Evolutionary conservation across 2,797 vertebrate species (phyloP).

Genomic region (Emys orbicularis): DNA sequence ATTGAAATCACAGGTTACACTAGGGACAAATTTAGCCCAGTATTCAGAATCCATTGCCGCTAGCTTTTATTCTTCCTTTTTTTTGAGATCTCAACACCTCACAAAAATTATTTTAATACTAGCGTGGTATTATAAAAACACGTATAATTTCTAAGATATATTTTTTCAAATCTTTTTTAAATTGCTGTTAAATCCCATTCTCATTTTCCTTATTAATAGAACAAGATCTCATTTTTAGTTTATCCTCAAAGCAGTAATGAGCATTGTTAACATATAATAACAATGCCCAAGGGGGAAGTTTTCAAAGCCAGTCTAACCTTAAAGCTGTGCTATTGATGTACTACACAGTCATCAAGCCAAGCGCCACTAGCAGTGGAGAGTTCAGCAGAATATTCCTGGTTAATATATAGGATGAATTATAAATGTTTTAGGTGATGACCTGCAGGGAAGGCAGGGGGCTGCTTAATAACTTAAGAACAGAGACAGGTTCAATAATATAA

Average conservation of each 20-base stretch:
- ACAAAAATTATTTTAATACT: constrained; percentile 66
- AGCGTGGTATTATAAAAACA: constrained; percentile 44
- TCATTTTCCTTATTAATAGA: constrained; percentile 68
- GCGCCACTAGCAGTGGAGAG: constrained; percentile 43
- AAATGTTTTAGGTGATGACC: constrained; percentile 47
- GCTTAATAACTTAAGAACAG: constrained; percentile 33
- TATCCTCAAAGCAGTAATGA: constrained; percentile 60
- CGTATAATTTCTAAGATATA: constrained; percentile 47
- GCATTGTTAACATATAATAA: constrained; percentile 64
- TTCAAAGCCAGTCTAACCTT: constrained; percentile 57
- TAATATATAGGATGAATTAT: constrained; percentile 35
- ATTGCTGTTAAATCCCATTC: constrained; percentile 61
- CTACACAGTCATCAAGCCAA: constrained; percentile 31
- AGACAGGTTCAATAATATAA: not conserved
- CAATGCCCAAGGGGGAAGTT: constrained; percentile 58
- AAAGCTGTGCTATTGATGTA: constrained; percentile 53
- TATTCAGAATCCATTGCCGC: not conserved
- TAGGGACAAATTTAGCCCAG: constrained; percentile 32
- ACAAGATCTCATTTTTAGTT: constrained; percentile 70
- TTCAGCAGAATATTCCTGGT: constrained; percentile 36
- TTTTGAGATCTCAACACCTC: constrained; percentile 30
- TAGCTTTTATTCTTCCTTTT: not conserved
- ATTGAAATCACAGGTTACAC: constrained; percentile 13
- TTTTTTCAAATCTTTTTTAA: constrained; percentile 61
- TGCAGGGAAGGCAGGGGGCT: constrained; percentile 25